These are phyloP conservation scores for Gymnocheta viridis DNA, from an alignment of 2,888 invertebrate genomes.

Conservation along the genomic window DNA sequence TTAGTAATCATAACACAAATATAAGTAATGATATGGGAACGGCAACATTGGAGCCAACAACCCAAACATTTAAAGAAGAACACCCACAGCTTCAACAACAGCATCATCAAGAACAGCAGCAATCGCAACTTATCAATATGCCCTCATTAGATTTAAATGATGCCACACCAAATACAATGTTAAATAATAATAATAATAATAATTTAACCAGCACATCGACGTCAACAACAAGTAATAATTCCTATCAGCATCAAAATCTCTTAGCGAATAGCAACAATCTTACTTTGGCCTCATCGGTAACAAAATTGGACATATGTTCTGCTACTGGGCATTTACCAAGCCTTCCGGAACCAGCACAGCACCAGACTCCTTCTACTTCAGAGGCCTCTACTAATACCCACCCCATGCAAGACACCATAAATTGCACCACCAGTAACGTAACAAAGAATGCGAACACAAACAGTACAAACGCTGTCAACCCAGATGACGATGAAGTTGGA, in stretches of 20 bases:
- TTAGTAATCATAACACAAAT: slow-evolving; percentile 63
- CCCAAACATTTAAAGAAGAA: slow-evolving; percentile 52
- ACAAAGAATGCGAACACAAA: background rate
- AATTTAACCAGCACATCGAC: slow-evolving; percentile 10
- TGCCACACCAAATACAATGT: slow-evolving; percentile 22
- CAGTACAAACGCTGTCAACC: slow-evolving; percentile 25
- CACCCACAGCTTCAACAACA: slow-evolving; percentile 56
- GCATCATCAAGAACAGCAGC: slow-evolving; percentile 57
- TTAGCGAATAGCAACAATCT: slow-evolving; percentile 38
- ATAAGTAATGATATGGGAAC: slow-evolving; percentile 53
- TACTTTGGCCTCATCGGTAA: slow-evolving; percentile 32
- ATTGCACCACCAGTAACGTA: background rate
- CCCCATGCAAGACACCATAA: slow-evolving; percentile 27
- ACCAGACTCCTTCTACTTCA: slow-evolving; percentile 35
- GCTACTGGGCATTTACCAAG: background rate
- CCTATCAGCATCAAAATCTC: slow-evolving; percentile 38
- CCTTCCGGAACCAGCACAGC: background rate
- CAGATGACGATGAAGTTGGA: slow-evolving; percentile 79
- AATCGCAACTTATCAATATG: slow-evolving; percentile 66
- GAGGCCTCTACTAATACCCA: slow-evolving; percentile 64
- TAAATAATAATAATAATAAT: slow-evolving; percentile 36
- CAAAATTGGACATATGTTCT: slow-evolving; percentile 46
- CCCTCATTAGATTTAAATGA: slow-evolving; percentile 66
- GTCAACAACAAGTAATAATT: slow-evolving; percentile 22
- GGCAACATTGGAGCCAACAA: slow-evolving; percentile 17